These are phyloP conservation scores for Piscicola geometra DNA, from an alignment of 2,888 invertebrate genomes.

Conservation along the genomic window DNA sequence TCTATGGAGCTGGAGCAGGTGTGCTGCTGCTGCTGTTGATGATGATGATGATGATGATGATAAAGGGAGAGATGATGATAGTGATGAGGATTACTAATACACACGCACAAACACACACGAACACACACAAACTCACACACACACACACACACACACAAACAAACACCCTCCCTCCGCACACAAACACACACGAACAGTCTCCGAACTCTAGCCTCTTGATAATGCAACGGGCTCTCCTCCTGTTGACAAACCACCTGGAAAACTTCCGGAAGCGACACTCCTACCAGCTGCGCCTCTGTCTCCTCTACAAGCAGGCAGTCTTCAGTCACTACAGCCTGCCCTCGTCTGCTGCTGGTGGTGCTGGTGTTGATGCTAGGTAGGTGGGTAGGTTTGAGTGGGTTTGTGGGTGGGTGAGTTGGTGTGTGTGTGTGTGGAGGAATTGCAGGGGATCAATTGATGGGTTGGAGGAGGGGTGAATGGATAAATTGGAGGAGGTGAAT, in stretches of 20 bases:
- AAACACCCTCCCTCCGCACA: neutral
- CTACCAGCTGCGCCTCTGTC: constrained; percentile 69
- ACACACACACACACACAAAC: no score
- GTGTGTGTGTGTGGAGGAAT: neutral
- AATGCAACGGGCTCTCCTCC: constrained; percentile 79
- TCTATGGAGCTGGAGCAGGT: constrained; percentile 41
- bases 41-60: no score
- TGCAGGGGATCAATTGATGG: no score
- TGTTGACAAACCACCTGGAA: constrained; percentile 86
- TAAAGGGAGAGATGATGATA: neutral
- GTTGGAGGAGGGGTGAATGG: no score
- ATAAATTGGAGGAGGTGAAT: no score
- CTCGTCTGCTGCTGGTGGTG: neutral
- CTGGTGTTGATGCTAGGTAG: no score
- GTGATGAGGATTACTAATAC: neutral
- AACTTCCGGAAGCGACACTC: constrained; percentile 67
- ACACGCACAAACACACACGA: neutral
- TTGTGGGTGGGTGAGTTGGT: neutral
- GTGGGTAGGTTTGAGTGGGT: no score
- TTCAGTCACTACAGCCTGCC: constrained; percentile 14
- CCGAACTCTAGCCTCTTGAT: constrained; percentile 79
- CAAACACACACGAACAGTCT: no score
- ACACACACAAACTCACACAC: no score
- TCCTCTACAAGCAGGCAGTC: constrained; percentile 65
- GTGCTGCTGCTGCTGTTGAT: no score